These are phyloP conservation scores for Aythya baeri DNA, from an alignment of 2,113 vertebrate genomes.

Conservation along the genomic window DNA sequence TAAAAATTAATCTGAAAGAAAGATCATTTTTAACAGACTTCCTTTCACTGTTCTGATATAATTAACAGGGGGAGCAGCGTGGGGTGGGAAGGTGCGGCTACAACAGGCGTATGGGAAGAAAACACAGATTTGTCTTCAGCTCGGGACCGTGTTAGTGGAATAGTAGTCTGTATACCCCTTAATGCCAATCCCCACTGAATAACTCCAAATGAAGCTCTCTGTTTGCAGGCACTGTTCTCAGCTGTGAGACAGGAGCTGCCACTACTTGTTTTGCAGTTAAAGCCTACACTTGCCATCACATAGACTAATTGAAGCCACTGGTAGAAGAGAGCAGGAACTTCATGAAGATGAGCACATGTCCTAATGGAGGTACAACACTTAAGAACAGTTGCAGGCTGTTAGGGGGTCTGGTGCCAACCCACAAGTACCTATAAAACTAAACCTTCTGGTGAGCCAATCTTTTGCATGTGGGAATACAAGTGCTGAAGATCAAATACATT, in stretches of 20 bases:
- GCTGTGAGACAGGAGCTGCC: not conserved
- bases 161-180: not conserved
- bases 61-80: not conserved
- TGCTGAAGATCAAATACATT: not conserved
- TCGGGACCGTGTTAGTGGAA: not conserved
- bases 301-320: not conserved
- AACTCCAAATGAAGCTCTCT: not conserved
- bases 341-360: not conserved
- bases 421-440: not conserved
- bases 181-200: not conserved
- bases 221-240: not conserved
- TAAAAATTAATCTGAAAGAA: not conserved
- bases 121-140: not conserved
- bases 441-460: not conserved
- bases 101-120: not conserved
- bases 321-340: not conserved
- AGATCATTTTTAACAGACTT: not conserved
- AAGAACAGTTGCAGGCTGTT: not conserved
- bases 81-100: not conserved
- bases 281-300: not conserved
- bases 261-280: not conserved
- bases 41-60: not conserved
- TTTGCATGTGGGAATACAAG: not conserved
- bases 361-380: not conserved
- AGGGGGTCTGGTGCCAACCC: not conserved